phyloP scores from a whole-genome alignment of 2,113 vertebrate species.

The Menura novaehollandiae region DNA sequence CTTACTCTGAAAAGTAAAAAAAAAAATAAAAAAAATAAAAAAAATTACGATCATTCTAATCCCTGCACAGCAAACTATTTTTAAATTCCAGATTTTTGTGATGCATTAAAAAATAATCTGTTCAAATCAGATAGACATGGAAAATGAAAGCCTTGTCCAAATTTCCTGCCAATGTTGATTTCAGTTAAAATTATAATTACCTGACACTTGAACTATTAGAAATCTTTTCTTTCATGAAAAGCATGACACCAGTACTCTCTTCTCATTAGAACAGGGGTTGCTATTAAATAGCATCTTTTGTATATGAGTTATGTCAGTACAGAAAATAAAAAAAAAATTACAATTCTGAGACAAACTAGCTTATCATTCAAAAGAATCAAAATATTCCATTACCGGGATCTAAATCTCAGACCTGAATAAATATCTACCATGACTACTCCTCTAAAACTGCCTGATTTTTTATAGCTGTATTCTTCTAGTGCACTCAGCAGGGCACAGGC shows the following conservation, averaged over 20 bases:
- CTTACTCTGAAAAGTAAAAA: neutral
- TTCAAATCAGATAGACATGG: neutral
- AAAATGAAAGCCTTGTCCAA: neutral
- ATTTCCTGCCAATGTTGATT: neutral
- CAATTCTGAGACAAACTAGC: neutral
- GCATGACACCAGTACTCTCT: accelerated
- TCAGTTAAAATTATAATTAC: neutral
- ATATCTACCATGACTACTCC: neutral
- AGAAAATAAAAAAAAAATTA: neutral
- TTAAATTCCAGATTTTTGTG: constrained; percentile 16
- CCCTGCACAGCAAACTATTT: neutral
- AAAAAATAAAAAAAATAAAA: neutral
- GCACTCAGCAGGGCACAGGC: neutral
- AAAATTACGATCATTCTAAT: neutral
- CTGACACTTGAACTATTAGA: neutral
- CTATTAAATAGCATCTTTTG: neutral
- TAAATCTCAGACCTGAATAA: neutral
- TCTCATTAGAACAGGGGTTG: neutral
- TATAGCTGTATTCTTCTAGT: neutral
- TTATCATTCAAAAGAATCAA: neutral
- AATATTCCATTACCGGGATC: neutral
- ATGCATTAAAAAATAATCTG: neutral
- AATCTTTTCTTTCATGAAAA: neutral
- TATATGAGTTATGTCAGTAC: neutral
- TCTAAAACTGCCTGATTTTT: neutral